Base-by-base conservation (phyloP, 1,140 invertebrate genomes). In the Zaprionus vittiger region DNA sequence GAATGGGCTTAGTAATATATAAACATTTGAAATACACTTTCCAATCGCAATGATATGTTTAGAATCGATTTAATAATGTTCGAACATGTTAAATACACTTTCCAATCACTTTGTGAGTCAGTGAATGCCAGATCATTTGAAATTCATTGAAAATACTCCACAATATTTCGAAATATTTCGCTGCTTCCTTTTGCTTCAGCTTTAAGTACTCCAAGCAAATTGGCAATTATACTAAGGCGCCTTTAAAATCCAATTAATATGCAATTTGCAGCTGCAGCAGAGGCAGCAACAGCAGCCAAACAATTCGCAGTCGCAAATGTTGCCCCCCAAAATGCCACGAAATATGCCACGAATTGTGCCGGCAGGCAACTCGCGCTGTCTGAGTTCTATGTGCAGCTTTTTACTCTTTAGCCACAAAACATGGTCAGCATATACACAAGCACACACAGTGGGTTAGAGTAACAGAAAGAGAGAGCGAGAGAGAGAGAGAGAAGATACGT, bases 221-320 rank as follows among this genome's bases (percentile, higher is more conserved):
- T 66, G 54, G 24, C 22, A 15, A 28, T 15, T 56, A 24, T 9
- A n/a, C 54, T 28, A 26, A 44, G 41, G 37, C 11, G 1, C 5
- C 28, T 54, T 74, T 62, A 68, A n/a, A 60, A 60, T 74, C 37
- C 65, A 74, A 74, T 74, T 74, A 74, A 74, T 74, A 56, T 74
- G 24, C 38, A 74, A 55, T 62, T 52, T 62, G 20, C 38, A 68
- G 65, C 49, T 55, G 65, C 49, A 54, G 63, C 52, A 37, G 56
- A 28, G 34, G 49, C 38, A 54, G 47, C 44, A 22, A 24, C 24
- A 28, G 15, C 38, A 41, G 11, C 22, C 52, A 24, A 52, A 66
- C 49, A 31, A 52, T 55, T 60, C 22, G 62, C 38, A 41, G 15
- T 41, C 15, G 41, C 41, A 47, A 47, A 47, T 31, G 61, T n/a